These are phyloP conservation scores for Scytalopus superciliaris DNA, from an alignment of 2,113 vertebrate genomes.

Conservation along the genomic window DNA sequence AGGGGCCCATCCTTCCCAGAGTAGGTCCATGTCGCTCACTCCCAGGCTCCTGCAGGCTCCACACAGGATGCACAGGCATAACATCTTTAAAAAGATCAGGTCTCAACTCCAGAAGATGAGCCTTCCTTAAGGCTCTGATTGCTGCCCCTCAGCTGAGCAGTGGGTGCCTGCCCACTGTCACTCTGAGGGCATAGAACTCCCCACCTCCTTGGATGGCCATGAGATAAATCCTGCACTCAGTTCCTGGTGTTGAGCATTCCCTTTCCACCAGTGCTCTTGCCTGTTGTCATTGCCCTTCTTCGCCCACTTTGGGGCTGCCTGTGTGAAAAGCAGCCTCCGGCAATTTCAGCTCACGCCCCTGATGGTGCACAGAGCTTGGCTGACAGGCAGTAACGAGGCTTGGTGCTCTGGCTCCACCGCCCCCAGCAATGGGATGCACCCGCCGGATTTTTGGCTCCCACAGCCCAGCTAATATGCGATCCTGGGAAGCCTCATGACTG, in stretches of 20 bases:
- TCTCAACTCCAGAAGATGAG: neutral
- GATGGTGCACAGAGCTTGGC: neutral
- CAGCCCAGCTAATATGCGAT: neutral
- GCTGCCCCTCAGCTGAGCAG: neutral
- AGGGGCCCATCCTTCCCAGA: neutral
- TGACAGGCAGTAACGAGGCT: neutral
- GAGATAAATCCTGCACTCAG: neutral
- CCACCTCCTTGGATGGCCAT: rapidly evolving
- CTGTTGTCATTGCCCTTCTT: neutral
- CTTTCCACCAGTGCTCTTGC: neutral
- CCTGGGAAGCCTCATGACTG: neutral
- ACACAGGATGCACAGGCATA: rapidly evolving
- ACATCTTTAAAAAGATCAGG: neutral
- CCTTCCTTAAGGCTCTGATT: neutral
- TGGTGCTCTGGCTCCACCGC: neutral
- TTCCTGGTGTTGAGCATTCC: neutral
- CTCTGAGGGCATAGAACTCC: neutral
- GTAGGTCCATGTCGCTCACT: neutral
- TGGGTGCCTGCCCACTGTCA: neutral
- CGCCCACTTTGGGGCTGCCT: neutral
- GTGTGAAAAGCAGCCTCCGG: neutral
- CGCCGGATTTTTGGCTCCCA: neutral
- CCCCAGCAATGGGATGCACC: neutral
- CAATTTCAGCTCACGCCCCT: neutral
- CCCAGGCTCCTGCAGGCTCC: neutral